These are phyloP conservation scores for Syrphus vitripennis DNA, from an alignment of 2,888 invertebrate species.

Conservation along the genomic window DNA sequence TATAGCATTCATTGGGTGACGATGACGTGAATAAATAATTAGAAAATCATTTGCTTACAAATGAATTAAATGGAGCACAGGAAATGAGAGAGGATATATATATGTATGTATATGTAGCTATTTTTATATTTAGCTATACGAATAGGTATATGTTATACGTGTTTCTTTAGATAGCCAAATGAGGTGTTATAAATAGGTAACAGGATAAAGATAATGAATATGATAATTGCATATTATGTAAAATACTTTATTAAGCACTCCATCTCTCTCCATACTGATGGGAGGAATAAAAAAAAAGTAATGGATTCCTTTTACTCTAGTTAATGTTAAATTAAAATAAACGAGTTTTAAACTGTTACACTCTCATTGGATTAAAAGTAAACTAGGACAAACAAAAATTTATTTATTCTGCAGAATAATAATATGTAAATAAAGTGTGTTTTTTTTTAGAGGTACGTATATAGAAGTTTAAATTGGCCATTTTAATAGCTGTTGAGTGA, in stretches of 20 bases:
- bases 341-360: background rate
- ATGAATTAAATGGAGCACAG: slow-evolving; percentile 59
- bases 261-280: background rate
- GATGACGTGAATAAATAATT: slow-evolving; percentile 53
- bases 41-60: slow-evolving; percentile 65
- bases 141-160: background rate
- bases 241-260: background rate
- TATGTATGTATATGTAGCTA: background rate
- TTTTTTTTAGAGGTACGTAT: no score
- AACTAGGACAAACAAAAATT: background rate
- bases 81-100: slow-evolving; percentile 52
- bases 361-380: background rate
- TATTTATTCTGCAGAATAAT: background rate
- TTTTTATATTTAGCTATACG: background rate
- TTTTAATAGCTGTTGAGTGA: no score
- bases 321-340: slow-evolving; percentile 1
- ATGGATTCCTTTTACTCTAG: background rate
- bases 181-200: background rate
- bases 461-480: no score
- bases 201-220: slow-evolving; percentile 1
- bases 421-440: no score
- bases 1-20: slow-evolving; percentile 4
- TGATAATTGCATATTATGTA: background rate
- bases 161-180: background rate
- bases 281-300: background rate